These are phyloP conservation scores for Varanus komodoensis DNA, from an alignment of 2,113 vertebrate species.

Conservation along the genomic window DNA sequence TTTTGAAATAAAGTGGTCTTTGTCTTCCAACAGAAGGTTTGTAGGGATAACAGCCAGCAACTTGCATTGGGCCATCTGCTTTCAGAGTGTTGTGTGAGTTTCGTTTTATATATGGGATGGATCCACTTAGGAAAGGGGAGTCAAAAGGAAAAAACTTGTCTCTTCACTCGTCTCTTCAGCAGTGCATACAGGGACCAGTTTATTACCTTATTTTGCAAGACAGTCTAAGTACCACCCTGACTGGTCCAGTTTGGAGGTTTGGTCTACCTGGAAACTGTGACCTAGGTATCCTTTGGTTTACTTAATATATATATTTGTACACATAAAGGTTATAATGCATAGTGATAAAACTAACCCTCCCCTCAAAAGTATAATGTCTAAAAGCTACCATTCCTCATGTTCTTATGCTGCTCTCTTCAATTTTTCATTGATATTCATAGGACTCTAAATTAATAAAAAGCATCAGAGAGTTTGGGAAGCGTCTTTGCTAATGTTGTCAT, in stretches of 20 bases:
- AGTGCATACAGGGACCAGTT: not conserved
- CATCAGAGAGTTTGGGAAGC: conserved; percentile 4
- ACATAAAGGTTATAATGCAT: not conserved
- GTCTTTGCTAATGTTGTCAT: conserved; percentile 7
- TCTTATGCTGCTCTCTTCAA: fast-evolving
- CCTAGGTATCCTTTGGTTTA: conserved; percentile 13
- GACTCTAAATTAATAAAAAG: conserved; percentile 26
- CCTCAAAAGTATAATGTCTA: not conserved
- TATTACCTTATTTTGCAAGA: not conserved
- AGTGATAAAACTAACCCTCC: not conserved
- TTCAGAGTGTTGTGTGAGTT: not conserved
- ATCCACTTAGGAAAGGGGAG: not conserved
- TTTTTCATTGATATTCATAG: conserved; percentile 12
- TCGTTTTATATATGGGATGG: not conserved
- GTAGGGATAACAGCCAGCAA: not conserved
- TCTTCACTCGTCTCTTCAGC: not conserved
- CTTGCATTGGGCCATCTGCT: not conserved
- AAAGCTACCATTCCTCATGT: not conserved
- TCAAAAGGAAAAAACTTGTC: not conserved
- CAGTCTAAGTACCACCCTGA: not conserved
- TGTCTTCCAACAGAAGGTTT: too few relatives aligned
- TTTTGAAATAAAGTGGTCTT: too few relatives aligned
- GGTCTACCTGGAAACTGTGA: not conserved
- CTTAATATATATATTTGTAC: not conserved
- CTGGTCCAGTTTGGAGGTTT: not conserved